Conservation (phyloP, 2,888 invertebrate species). For the Syritta pipiens region DNA sequence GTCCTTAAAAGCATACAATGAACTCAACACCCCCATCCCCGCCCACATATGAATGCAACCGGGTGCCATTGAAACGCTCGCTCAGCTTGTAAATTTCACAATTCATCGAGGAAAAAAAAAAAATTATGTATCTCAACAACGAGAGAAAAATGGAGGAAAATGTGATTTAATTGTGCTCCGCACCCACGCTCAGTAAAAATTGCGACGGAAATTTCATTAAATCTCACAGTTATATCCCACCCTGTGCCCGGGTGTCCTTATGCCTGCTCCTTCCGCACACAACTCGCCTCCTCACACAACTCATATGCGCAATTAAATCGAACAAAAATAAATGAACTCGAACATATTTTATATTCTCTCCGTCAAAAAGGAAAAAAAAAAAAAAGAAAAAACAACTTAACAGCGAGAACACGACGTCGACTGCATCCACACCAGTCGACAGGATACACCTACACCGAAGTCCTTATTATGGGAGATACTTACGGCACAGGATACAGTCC, state of each 20-base stretch:
- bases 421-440: background rate
- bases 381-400: too few relatives aligned
- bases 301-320: constrained; percentile 60
- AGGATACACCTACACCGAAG: background rate
- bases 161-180: constrained; percentile 59
- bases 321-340: constrained; percentile 42
- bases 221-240: constrained; percentile 57
- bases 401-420: too few relatives aligned
- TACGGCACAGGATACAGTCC: background rate
- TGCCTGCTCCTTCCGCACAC: constrained; percentile 9
- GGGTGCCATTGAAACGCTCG: background rate
- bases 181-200: constrained; percentile 6
- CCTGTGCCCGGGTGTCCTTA: too few relatives aligned
- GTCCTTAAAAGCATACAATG: constrained; percentile 12
- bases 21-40: background rate
- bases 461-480: background rate
- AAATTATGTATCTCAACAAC: too few relatives aligned
- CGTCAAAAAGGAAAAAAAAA: background rate
- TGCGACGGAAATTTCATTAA: constrained; percentile 55
- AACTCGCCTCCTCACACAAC: constrained; percentile 4
- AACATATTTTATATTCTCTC: constrained; percentile 31
- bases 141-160: constrained; percentile 12
- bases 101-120: constrained; percentile 38
- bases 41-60: too few relatives aligned
- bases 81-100: constrained; percentile 41